Conservation (phyloP, 2,888 invertebrate species). For the Ecdyonurus torrentis region DNA sequence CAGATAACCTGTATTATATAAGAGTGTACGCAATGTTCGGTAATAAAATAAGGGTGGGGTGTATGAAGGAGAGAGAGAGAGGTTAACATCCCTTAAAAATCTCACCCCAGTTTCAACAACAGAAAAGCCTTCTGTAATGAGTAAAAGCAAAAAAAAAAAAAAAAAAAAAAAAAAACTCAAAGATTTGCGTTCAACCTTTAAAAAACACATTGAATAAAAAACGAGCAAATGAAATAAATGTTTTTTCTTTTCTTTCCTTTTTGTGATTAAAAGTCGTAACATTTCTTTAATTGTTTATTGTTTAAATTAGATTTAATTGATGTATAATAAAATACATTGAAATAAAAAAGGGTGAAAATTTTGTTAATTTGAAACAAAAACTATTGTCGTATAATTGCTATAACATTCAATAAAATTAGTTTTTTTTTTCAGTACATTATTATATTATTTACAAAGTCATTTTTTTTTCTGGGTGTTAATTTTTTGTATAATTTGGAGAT, state of each 20-base stretch:
- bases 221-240: neutral
- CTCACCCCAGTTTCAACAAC: neutral
- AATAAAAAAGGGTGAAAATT: too few species aligned
- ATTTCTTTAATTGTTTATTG: neutral
- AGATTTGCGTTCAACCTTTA: neutral
- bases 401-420: neutral
- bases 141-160: too few species aligned
- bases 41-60: neutral
- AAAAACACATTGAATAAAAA: neutral
- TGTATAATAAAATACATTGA: too few species aligned
- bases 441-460: too few species aligned
- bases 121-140: neutral
- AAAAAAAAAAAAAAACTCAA: neutral
- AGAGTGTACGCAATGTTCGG: neutral
- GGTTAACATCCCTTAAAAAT: neutral
- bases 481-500: too few species aligned
- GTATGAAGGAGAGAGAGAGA: neutral
- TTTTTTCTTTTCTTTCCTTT: neutral
- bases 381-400: neutral
- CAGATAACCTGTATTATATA: too few species aligned
- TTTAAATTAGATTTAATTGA: too few species aligned
- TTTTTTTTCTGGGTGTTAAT: too few species aligned
- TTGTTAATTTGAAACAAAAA: neutral
- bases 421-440: too few species aligned
- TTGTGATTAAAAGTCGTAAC: neutral